Evolutionary conservation across 1,140 invertebrate genomes (phyloP).

Genomic region (Drosophila burlai): DNA sequence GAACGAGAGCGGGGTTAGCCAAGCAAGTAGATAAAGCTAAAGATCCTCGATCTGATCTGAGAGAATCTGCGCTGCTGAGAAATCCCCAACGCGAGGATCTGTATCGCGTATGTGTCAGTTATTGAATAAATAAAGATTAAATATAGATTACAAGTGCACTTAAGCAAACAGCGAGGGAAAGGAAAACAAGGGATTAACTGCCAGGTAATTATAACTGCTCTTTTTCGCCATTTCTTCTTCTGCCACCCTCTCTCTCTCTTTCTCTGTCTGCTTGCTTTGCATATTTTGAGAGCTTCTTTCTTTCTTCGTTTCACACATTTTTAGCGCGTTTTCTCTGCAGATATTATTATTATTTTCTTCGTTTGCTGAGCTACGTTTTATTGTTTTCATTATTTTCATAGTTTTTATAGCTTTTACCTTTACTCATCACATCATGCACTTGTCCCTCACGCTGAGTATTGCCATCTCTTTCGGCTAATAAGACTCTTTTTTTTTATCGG

Average conservation of each 20-base stretch:
- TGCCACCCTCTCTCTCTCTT: slow-evolving; percentile 2
- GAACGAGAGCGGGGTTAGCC: slow-evolving; percentile 7
- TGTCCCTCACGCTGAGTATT: slow-evolving; percentile 41
- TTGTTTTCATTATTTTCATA: slow-evolving; percentile 57
- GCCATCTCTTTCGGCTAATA: slow-evolving; percentile 69
- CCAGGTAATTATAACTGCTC: slow-evolving; percentile 70
- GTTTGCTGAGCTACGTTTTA: slow-evolving; percentile 47
- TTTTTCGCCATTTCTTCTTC: slow-evolving; percentile 51
- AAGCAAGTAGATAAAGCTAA: neutral
- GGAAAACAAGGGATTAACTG: slow-evolving; percentile 41
- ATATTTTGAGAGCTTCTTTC: slow-evolving; percentile 45
- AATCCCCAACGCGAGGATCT: slow-evolving; percentile 78
- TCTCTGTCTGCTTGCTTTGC: slow-evolving; percentile 26
- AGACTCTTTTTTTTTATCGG: slow-evolving; percentile 56
- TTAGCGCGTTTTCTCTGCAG: slow-evolving; percentile 46
- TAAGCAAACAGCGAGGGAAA: slow-evolving; percentile 51
- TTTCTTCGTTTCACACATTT: slow-evolving; percentile 34
- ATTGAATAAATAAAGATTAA: slow-evolving; percentile 64
- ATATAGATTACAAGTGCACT: slow-evolving; percentile 73
- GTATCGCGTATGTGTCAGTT: slow-evolving; percentile 67
- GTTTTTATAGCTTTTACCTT: slow-evolving; percentile 61
- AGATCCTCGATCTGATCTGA: slow-evolving; percentile 31
- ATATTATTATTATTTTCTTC: slow-evolving; percentile 51
- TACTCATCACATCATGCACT: slow-evolving; percentile 55
- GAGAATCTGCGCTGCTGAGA: slow-evolving; percentile 16